These are phyloP conservation scores for Narcine bancroftii DNA, from an alignment of 2,113 vertebrate species.

Conservation along the genomic window DNA sequence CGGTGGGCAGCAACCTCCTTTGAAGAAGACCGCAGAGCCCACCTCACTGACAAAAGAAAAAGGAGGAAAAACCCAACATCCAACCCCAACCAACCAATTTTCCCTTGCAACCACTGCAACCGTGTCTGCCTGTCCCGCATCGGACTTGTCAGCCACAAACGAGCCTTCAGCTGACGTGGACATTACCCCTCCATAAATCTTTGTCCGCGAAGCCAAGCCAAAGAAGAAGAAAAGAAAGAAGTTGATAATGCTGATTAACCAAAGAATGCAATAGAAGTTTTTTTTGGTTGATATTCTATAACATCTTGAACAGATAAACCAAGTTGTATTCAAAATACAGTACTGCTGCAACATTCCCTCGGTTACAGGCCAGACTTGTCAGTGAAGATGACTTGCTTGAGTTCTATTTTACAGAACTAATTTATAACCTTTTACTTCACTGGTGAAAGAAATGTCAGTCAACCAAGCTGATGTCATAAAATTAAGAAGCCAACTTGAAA, in stretches of 20 bases:
- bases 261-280: not conserved
- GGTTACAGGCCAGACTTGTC: not conserved
- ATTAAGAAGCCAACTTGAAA: not conserved
- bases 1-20: no score
- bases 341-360: not conserved
- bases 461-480: not conserved
- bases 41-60: no score
- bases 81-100: no score
- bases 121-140: no score
- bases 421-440: not conserved
- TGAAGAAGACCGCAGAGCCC: no score
- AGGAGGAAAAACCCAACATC: no score
- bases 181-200: no score
- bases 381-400: not conserved
- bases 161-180: no score
- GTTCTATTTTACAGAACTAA: not conserved
- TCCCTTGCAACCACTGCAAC: no score
- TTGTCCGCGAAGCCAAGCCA: no score
- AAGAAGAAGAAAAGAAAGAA: no score
- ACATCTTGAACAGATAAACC: not conserved
- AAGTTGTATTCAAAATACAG: not conserved
- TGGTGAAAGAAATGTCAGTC: not conserved
- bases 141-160: no score
- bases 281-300: not conserved
- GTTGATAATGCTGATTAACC: not conserved